phyloP scores from a whole-genome alignment of 2,888 invertebrate genomes.

The Plagodis pulveraria region DNA sequence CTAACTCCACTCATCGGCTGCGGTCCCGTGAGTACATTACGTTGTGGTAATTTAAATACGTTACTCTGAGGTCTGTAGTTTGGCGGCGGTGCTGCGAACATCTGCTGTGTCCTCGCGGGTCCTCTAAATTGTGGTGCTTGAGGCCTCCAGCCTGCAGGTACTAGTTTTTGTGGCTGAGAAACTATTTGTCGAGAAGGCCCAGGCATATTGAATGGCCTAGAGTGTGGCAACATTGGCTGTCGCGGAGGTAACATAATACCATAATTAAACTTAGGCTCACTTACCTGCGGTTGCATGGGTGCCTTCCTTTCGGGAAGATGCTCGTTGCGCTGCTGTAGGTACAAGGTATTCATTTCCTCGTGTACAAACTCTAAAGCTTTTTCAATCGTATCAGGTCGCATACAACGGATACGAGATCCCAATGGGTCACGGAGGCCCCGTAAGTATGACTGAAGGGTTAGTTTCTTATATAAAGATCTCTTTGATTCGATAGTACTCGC shows the following conservation, averaged over 20 bases:
- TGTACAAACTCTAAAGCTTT: conserved; percentile 40
- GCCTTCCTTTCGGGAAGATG: not conserved
- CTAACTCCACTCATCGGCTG: conserved; percentile 19
- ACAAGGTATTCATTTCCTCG: conserved; percentile 37
- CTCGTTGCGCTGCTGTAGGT: conserved; percentile 33
- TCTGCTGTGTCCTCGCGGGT: conserved; percentile 32
- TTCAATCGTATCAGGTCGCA: conserved; percentile 39
- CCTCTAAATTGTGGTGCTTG: conserved; percentile 1
- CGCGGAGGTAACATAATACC: not conserved
- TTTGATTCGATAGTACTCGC: conserved; percentile 32
- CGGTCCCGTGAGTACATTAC: not conserved
- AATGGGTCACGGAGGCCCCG: conserved; percentile 37
- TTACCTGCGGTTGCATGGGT: too few species aligned
- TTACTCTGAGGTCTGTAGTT: conserved; percentile 26
- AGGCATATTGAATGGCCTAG: conserved; percentile 2
- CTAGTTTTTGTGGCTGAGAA: conserved; percentile 1
- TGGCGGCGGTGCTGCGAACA: conserved; percentile 29
- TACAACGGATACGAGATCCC: conserved; percentile 41
- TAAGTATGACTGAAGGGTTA: conserved; percentile 37
- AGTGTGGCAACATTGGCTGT: not conserved
- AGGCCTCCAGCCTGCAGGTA: not conserved
- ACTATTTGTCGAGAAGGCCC: not conserved
- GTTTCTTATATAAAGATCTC: conserved; percentile 34
- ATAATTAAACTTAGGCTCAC: too few species aligned
- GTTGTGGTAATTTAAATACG: conserved; percentile 16